These are phyloP conservation scores for Drosophila meridionalis DNA, from an alignment of 2,888 invertebrate genomes.

Conservation along the genomic window DNA sequence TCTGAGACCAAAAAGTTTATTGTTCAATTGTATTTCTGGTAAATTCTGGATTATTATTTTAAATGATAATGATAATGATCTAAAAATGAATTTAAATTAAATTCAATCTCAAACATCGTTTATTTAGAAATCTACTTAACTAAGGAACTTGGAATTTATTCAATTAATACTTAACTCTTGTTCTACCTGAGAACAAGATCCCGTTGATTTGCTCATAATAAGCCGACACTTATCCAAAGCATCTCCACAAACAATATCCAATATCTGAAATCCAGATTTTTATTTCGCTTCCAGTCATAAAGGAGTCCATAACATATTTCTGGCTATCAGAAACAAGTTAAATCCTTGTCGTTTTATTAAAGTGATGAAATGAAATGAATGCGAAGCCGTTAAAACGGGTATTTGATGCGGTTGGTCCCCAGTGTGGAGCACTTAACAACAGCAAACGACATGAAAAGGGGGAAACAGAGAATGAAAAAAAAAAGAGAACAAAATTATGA, in stretches of 20 bases:
- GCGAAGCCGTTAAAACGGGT: conserved; percentile 54
- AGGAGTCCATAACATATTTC: conserved; percentile 8
- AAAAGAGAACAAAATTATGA: conserved; percentile 59
- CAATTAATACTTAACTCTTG: background rate
- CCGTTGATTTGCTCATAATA: background rate
- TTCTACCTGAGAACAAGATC: background rate
- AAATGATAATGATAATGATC: background rate
- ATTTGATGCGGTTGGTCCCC: conserved; percentile 54
- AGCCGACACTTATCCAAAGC: background rate
- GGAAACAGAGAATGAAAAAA: conserved; percentile 16
- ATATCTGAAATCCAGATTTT: background rate
- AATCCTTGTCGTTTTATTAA: conserved; percentile 46
- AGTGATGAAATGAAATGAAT: conserved; percentile 48
- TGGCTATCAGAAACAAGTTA: conserved; percentile 13
- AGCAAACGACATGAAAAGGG: conserved; percentile 16
- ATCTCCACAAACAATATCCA: background rate
- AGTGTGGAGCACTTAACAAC: conserved; percentile 28
- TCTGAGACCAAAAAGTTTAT: background rate
- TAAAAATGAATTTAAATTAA: background rate
- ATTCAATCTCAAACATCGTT: background rate
- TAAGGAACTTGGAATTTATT: background rate
- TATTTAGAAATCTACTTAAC: background rate
- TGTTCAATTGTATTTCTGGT: background rate
- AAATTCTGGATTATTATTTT: background rate
- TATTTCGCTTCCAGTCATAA: background rate